Evolutionary conservation across 2,113 vertebrate genomes (phyloP).

Genomic region (Papio anubis): DNA sequence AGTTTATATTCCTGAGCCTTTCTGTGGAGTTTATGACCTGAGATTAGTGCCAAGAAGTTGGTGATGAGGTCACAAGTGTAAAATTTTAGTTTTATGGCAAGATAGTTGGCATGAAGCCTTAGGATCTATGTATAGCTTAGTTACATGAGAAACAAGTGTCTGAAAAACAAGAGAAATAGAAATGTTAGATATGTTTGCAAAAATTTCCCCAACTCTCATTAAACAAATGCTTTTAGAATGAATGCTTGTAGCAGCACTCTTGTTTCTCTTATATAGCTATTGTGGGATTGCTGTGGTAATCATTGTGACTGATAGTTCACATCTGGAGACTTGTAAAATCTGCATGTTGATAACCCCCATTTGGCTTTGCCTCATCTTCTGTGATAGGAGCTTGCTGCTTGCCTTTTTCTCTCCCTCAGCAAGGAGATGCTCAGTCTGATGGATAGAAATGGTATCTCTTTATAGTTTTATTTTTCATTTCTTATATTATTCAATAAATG

Average conservation of each 20-base stretch:
- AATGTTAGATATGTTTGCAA: constrained; percentile 57
- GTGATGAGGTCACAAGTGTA: constrained; percentile 55
- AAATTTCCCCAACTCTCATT: constrained; percentile 59
- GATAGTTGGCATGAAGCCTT: constrained; percentile 44
- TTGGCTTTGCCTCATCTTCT: constrained; percentile 61
- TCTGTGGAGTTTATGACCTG: constrained; percentile 19
- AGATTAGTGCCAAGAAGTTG: constrained; percentile 57
- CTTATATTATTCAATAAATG: constrained; percentile 37
- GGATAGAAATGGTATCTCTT: not conserved
- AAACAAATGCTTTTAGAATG: constrained; percentile 62
- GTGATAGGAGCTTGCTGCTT: constrained; percentile 36
- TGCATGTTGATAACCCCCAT: constrained; percentile 63
- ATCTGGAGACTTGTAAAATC: constrained; percentile 70
- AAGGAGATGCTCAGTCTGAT: constrained; percentile 31
- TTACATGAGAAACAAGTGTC: constrained; percentile 49
- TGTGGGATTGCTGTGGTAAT: constrained; percentile 58
- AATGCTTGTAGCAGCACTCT: constrained; percentile 58
- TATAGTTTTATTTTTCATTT: constrained; percentile 56
- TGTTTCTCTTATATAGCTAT: constrained; percentile 40
- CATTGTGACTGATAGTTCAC: constrained; percentile 68
- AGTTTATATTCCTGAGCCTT: constrained; percentile 49
- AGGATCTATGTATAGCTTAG: constrained; percentile 50
- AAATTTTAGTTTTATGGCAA: constrained; percentile 56
- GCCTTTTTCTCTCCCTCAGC: constrained; percentile 48
- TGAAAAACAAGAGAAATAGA: constrained; percentile 58